These are phyloP conservation scores for Oreochromis spilurus DNA, from an alignment of 2,113 vertebrate species.

Conservation along the genomic window DNA sequence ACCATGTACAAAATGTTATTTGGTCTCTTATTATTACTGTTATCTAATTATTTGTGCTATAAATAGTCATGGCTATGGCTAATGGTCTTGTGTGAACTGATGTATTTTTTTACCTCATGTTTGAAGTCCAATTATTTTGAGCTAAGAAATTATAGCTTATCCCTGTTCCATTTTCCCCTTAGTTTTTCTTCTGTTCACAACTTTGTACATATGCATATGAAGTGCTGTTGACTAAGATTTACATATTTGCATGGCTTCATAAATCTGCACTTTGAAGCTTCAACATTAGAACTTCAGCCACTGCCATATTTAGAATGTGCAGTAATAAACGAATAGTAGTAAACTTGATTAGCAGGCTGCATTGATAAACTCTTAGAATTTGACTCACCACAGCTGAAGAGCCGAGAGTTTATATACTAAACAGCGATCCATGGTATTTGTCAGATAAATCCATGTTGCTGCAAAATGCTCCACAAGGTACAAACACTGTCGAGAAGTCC, in stretches of 20 bases:
- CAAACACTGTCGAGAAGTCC: not conserved
- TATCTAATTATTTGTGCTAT: not conserved
- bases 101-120: not conserved
- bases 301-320: not conserved
- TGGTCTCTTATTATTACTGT: not conserved
- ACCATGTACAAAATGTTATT: not conserved
- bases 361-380: not conserved
- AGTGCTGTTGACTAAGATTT: not conserved
- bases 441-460: not conserved
- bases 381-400: not conserved
- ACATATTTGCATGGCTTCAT: not conserved
- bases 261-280: not conserved
- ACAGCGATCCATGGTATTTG: fast-evolving
- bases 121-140: not conserved
- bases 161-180: not conserved
- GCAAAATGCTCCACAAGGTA: not conserved
- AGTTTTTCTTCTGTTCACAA: not conserved
- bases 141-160: not conserved
- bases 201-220: not conserved
- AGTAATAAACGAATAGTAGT: not conserved
- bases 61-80: not conserved
- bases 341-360: not conserved
- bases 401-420: not conserved
- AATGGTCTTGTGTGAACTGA: not conserved
- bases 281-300: not conserved